phyloP scores from a whole-genome alignment of 2,888 invertebrate genomes.

The Spodoptera exigua region DNA sequence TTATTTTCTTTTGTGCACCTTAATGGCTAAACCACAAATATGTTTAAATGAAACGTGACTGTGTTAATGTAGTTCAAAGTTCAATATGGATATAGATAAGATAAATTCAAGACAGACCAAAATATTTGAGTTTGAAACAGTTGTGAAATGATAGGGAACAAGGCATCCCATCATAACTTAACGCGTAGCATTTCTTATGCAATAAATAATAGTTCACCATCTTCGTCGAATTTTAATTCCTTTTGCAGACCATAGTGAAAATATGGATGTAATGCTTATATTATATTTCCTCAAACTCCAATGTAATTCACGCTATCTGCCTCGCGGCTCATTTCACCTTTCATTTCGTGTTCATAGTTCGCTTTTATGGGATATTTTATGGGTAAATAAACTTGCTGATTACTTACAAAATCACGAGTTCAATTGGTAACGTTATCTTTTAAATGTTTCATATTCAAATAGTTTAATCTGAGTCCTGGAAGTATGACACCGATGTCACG shows the following conservation, averaged over 20 bases:
- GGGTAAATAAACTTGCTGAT: slow-evolving; percentile 17
- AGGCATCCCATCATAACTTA: too few relatives aligned
- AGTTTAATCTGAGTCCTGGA: too few relatives aligned
- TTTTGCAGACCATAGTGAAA: too few relatives aligned
- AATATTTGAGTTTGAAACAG: too few relatives aligned
- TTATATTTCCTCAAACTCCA: not conserved
- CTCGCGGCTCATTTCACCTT: not conserved
- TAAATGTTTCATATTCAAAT: slow-evolving; percentile 1
- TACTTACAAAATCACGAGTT: slow-evolving; percentile 23
- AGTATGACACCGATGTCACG: too few relatives aligned
- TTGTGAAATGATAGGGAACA: too few relatives aligned
- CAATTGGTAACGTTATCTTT: slow-evolving; percentile 6
- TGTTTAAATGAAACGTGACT: not conserved
- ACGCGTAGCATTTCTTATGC: too few relatives aligned
- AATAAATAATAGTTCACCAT: too few relatives aligned
- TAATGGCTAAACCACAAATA: not conserved
- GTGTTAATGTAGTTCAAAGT: too few relatives aligned
- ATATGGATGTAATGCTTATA: not conserved
- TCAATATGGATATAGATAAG: too few relatives aligned
- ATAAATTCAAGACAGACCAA: too few relatives aligned
- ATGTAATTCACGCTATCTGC: not conserved
- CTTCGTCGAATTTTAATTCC: too few relatives aligned
- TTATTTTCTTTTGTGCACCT: not conserved
- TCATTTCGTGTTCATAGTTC: slow-evolving; percentile 10
- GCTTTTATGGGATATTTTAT: slow-evolving; percentile 36